Evolutionary conservation across 2,888 invertebrate genomes (phyloP).

Genomic region (Amblyteles armatorius): DNA sequence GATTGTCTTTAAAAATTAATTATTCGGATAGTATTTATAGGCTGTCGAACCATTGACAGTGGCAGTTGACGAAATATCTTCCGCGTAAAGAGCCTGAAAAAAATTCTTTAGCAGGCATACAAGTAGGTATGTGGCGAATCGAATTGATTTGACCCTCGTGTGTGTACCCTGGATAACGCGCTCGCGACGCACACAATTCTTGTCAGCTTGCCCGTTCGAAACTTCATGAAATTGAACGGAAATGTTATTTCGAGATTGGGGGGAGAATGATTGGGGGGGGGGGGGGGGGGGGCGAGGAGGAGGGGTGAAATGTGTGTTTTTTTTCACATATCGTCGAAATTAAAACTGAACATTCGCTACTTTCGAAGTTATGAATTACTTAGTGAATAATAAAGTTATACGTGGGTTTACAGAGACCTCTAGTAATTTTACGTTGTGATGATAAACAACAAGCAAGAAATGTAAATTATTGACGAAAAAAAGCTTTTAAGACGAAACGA

Average conservation of each 20-base stretch:
- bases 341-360: conserved; percentile 39
- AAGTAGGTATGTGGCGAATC: conserved; percentile 39
- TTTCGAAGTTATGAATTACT: conserved; percentile 18
- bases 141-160: conserved; percentile 17
- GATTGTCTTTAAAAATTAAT: neutral
- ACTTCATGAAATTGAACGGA: conserved; percentile 45
- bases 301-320: conserved; percentile 36
- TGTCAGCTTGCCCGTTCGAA: conserved; percentile 51
- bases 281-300: neutral
- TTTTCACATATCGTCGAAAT: conserved; percentile 35
- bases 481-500: conserved; percentile 16
- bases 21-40: conserved; percentile 46
- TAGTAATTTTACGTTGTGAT: conserved; percentile 46
- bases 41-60: conserved; percentile 58
- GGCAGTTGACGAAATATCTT: conserved; percentile 57
- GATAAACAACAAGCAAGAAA: conserved; percentile 28
- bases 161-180: conserved; percentile 4
- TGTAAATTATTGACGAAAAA: neutral
- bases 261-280: conserved; percentile 2
- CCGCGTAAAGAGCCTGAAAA: conserved; percentile 38
- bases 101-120: conserved; percentile 49
- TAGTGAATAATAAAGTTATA: conserved; percentile 34
- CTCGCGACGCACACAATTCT: conserved; percentile 23
- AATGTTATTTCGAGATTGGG: neutral
- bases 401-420: conserved; percentile 34